Evolutionary conservation across 2,113 vertebrate species (phyloP).

Genomic region (Thryonomys swinderianus): DNA sequence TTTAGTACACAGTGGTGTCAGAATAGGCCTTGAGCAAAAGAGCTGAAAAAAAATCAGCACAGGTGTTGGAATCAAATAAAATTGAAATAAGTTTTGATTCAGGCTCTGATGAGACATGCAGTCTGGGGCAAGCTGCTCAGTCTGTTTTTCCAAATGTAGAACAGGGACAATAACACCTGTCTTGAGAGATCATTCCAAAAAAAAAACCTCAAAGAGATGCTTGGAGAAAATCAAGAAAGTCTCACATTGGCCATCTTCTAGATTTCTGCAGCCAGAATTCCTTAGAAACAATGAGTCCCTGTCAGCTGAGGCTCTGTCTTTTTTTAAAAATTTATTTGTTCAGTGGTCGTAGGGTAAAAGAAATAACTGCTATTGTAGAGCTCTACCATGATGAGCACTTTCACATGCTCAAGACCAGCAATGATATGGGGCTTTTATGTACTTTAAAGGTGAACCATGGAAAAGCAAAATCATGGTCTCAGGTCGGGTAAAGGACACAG

Average conservation of each 20-base stretch:
- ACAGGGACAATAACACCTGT: not conserved
- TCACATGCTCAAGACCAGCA: not conserved
- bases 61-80: not conserved
- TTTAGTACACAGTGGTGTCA: not conserved
- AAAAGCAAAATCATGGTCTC: not conserved
- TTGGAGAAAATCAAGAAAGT: slow-evolving; percentile 38
- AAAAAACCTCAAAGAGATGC: not conserved
- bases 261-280: slow-evolving; percentile 25
- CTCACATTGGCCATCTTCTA: not conserved
- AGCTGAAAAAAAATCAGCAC: not conserved
- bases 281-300: not conserved
- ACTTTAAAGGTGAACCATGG: not conserved
- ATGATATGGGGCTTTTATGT: not conserved
- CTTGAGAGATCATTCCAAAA: not conserved
- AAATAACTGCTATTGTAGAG: not conserved
- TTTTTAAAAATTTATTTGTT: not conserved
- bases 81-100: not conserved
- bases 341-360: not conserved
- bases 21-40: not conserved
- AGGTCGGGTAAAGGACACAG: not conserved
- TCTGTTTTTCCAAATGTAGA: not conserved
- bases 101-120: not conserved
- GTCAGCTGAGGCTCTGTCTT: not conserved
- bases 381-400: not conserved
- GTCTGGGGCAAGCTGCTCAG: not conserved